Evolutionary conservation across 2,888 invertebrate genomes (phyloP), one percentile per base, ranked within the genome.

Genomic region (Theretra japonica): DNA sequence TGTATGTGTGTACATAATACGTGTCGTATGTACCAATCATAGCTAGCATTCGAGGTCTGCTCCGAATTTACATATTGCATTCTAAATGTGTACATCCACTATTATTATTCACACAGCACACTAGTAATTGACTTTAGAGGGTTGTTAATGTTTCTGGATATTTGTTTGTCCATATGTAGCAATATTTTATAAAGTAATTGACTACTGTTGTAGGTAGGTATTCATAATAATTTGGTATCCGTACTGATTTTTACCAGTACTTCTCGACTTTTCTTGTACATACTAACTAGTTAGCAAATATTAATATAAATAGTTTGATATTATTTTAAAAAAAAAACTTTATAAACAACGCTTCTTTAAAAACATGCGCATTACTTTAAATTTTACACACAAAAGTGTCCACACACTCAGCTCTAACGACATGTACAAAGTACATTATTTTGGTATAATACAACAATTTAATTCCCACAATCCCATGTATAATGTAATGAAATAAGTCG

Each of bases 61-160:
- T 80, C 83, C 84, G 83, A 86, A 90, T 91, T 88, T 90, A 85
- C 88, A 89, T 91, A 91, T 90, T 90, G 88, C 89, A 90, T 91
- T 88, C 85, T 82, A 79, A 78, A 78, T 81, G 75, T 79, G 75
- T 68, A 59, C 68, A 74, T 69, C 75, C 73, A 19, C 65, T 41
- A 65, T 62, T 71, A 68, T 57, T 59, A 70, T 23, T 48, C 56
- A 33, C 57, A 23, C 23, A 25, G 23, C 48, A 25, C 17, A 25
- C 17, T 58, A 1, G 58, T 58, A 17, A 58, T 17, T 58, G 25
- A 58, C 58, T 58, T 58, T 58, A 25, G 17, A 58, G 58, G 21
- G 25, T 25, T 58, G 58, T 25, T 58, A 58, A 58, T 25, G 25
- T 25, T 58, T 58, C 58, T 17, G 25, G 8, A 4, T 11, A 53